Base-by-base conservation (phyloP, 2,113 vertebrate genomes). In the Opisthocomus hoazin region DNA sequence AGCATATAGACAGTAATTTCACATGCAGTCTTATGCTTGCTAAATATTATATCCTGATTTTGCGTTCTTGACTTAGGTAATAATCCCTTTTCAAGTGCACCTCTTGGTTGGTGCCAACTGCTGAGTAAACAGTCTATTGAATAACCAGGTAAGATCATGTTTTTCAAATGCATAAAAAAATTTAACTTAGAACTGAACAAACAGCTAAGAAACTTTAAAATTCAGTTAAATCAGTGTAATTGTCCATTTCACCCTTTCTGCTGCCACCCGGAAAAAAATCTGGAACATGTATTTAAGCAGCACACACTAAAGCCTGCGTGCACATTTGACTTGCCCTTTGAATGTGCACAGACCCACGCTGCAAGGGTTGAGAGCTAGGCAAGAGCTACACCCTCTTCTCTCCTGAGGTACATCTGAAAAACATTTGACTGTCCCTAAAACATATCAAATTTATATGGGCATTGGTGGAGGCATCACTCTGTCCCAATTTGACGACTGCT, bases 381-480 rank as follows among this genome's bases (percentile, higher is more conserved):
- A 22, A 69, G 39, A 58, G 10, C 4, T 30, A 80, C 68, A 46
- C 12, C 19, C 32, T 79, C 46, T 37, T 80, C 19, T 23, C 12
- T 63, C 36, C 20, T 8, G 17, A 51, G 8, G 15, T 9, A 13
- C 45, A 74, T 6, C 8, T 23, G 21, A 74, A 36, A 46, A 57
- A 30, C 5, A 37, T 37, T 16, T 24, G 20, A 24, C 30, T 61
- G 26, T 48, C 24, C 70, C 30, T 11, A 71, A 61, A 92, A 1
- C 29, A 37, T 11, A 22, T 5, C 54, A 16, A 48, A n/a, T 66
- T 34, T 5, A 45, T 10, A 15, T 0, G 0, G 61, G 24, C 9
- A 57, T 16, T 34, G 20, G 12, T 17, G 17, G 48, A 73, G 20
- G 23, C 32, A 66, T 4, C 15, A 4, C 21, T 32, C 15, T 6